Conservation (phyloP, 2,888 invertebrate genomes). For the Epirrhoe tristata region DNA sequence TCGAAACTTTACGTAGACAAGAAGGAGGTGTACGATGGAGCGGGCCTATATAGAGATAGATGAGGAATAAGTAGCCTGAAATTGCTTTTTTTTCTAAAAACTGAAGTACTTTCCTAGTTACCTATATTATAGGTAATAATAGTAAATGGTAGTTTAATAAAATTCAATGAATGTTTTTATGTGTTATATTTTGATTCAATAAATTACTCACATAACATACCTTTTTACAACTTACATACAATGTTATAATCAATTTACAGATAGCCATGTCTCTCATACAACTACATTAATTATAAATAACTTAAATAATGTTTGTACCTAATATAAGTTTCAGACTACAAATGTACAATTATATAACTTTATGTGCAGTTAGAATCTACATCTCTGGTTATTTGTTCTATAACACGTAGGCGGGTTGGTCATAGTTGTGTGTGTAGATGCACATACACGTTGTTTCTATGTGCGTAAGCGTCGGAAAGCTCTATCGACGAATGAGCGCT, state of each 20-base stretch:
- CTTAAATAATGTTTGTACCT: slow-evolving; percentile 79
- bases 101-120: too few species aligned
- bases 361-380: slow-evolving; percentile 8
- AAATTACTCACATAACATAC: slow-evolving; percentile 82
- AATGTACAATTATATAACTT: slow-evolving; percentile 52
- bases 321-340: slow-evolving; percentile 65
- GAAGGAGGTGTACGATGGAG: too few species aligned
- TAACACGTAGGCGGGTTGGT: too few species aligned
- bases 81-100: too few species aligned
- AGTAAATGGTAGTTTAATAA: slow-evolving; percentile 14
- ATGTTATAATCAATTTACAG: slow-evolving; percentile 77
- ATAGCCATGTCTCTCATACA: slow-evolving; percentile 66
- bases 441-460: too few species aligned
- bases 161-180: slow-evolving; percentile 62
- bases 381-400: background rate
- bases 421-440: too few species aligned
- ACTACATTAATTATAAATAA: slow-evolving; percentile 69
- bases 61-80: background rate
- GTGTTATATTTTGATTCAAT: slow-evolving; percentile 84
- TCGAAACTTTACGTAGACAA: too few species aligned
- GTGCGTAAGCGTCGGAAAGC: too few species aligned
- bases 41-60: too few species aligned
- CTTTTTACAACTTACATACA: slow-evolving; percentile 78
- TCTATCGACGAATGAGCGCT: too few species aligned
- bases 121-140: background rate